phyloP scores from a whole-genome alignment of 1,140 invertebrate genomes.

The Drosophila lacertosa region DNA sequence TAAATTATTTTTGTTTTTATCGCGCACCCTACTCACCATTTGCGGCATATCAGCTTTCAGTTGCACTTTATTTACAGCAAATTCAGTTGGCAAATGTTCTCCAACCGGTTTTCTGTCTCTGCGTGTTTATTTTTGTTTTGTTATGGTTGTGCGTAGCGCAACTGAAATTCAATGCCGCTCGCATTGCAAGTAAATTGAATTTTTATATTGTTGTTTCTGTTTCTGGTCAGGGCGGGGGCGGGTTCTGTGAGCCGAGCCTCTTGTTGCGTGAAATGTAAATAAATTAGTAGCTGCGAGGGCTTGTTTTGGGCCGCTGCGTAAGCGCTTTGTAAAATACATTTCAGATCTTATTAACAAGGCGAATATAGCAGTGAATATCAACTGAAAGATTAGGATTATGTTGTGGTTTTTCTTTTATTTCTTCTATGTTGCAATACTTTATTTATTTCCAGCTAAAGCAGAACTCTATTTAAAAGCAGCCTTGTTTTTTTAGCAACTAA shows the following conservation, averaged over 20 bases:
- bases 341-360: too few relatives aligned
- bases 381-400: too few relatives aligned
- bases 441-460: too few relatives aligned
- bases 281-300: neutral
- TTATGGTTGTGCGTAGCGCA: neutral
- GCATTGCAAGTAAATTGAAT: slow-evolving; percentile 2
- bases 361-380: too few relatives aligned
- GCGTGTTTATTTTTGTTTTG: neutral
- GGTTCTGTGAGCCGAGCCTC: slow-evolving; percentile 21
- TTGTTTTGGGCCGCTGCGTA: neutral
- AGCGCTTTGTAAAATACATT: neutral
- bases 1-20: slow-evolving; percentile 34
- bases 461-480: too few relatives aligned
- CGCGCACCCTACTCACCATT: slow-evolving; percentile 12
- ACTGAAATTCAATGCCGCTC: slow-evolving; percentile 9
- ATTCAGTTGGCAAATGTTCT: slow-evolving; percentile 20
- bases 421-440: too few relatives aligned
- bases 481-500: too few relatives aligned
- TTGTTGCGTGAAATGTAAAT: slow-evolving; percentile 44
- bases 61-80: slow-evolving; percentile 6
- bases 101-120: slow-evolving; percentile 11
- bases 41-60: slow-evolving; percentile 18
- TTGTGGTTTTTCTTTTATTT: too few relatives aligned
- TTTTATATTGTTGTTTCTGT: neutral
- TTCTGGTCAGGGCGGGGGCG: neutral